Conservation (phyloP, 2,888 invertebrate genomes). For the Apodemia hepburni region DNA sequence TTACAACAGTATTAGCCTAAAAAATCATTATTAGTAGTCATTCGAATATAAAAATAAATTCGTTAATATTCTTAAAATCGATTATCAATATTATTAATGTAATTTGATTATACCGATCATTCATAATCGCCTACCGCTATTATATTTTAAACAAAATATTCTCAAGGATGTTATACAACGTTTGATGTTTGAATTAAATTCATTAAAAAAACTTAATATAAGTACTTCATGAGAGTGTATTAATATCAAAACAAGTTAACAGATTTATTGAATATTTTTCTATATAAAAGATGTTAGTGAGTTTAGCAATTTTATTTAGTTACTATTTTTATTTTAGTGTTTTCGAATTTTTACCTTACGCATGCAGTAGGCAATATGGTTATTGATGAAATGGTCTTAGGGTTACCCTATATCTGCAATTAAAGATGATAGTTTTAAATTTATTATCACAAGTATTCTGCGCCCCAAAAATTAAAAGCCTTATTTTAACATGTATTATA, state of each 20-base stretch:
- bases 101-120: too few species aligned
- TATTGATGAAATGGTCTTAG: neutral
- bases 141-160: neutral
- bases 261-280: conserved; percentile 29
- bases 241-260: conserved; percentile 31
- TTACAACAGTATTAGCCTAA: too few species aligned
- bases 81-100: too few species aligned
- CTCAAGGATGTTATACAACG: conserved; percentile 3
- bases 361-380: neutral
- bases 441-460: too few species aligned
- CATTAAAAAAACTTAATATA: conserved; percentile 30
- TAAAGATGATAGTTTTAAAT: too few species aligned
- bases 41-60: too few species aligned
- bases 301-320: conserved; percentile 35
- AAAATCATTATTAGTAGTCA: too few species aligned
- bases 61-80: too few species aligned
- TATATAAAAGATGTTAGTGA: conserved; percentile 32
- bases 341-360: conserved; percentile 5
- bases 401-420: neutral
- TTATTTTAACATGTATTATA: too few species aligned
- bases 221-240: conserved; percentile 39
- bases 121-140: too few species aligned
- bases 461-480: too few species aligned
- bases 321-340: conserved; percentile 21
- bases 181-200: neutral